Evolutionary conservation across 37 sponge, comb jelly and placozoan species (phyloP), one percentile per base, ranked within the genome.

Genomic region (Chondrosia reniformis): DNA sequence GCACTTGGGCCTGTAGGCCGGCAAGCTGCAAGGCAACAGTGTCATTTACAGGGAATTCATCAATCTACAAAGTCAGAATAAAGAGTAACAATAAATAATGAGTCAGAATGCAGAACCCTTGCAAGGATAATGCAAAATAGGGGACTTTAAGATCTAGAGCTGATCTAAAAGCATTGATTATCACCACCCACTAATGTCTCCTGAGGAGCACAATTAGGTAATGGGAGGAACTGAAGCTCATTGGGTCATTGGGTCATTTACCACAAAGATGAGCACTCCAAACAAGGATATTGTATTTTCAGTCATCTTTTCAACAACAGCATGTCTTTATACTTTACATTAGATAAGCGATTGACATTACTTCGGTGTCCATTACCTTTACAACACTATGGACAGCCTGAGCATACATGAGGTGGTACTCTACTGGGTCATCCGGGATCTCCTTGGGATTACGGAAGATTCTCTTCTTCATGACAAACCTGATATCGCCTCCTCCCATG

Each of bases 331-430:
- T n/a, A n/a, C n/a, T n/a, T n/a, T n/a, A n/a, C n/a, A n/a, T n/a
- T n/a, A n/a, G n/a, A n/a, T n/a, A n/a, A n/a, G n/a, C n/a, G n/a
- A n/a, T n/a, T n/a, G n/a, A n/a, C n/a, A n/a, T n/a, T n/a, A n/a
- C n/a, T n/a, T n/a, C n/a, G n/a, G n/a, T n/a, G 40, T n/a, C 32
- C 4, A 74, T 41, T 41, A 96, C 96, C 96, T 92, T 93, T 37
- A 93, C 89, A 4, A 90, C 88, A 15, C 89, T 84, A 78, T 96
- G 82, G 10, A 96, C 97, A 63, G 97, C 97, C 67, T 96, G 97
- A 40, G 97, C 97, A 74, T 90, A 96, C 85, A 90, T 96, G 67
- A 96, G 89, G 49, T 96, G 94, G 46, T 93, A 93, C 84, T 96
- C 97, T 36, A 96, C 94, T 7, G 94, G 97, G 66, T 96, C 97